Conservation (phyloP, 2,797 vertebrate species). For the Gobio occitaniae region DNA sequence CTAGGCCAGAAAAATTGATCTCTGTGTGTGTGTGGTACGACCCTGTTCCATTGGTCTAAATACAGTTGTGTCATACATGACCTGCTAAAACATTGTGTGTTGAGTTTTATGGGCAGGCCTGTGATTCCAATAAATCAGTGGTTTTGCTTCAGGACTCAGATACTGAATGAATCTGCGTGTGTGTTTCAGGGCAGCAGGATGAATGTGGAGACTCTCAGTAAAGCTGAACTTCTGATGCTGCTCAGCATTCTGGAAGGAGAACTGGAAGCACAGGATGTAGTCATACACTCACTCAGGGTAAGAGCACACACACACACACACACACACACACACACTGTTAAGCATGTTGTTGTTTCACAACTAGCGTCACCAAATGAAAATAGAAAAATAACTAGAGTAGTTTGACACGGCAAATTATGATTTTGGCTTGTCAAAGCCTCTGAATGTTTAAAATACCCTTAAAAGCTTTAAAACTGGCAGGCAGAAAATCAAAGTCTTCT, state of each 20-base stretch:
- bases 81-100: conserved; percentile 16
- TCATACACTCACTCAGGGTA: conserved; percentile 97
- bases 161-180: conserved; percentile 9
- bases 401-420: background rate
- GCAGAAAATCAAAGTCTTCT: background rate
- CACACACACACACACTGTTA: conserved; percentile 15
- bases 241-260: conserved; percentile 97
- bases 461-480: background rate
- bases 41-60: conserved; percentile 1
- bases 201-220: conserved; percentile 98
- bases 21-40: conserved; percentile 16
- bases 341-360: background rate
- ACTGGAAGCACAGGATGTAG: conserved; percentile 95
- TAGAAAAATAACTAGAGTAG: background rate
- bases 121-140: background rate
- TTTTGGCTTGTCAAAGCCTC: background rate
- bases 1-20: conserved; percentile 33
- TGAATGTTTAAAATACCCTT: background rate
- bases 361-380: background rate
- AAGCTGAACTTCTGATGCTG: conserved; percentile 93
- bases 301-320: conserved; percentile 56
- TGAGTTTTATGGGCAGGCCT: background rate
- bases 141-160: conserved; percentile 4
- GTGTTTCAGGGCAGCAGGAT: conserved; percentile 88
- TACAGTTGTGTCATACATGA: background rate